phyloP scores from a whole-genome alignment of 2,888 invertebrate genomes.

The Eupithecia tripunctaria region DNA sequence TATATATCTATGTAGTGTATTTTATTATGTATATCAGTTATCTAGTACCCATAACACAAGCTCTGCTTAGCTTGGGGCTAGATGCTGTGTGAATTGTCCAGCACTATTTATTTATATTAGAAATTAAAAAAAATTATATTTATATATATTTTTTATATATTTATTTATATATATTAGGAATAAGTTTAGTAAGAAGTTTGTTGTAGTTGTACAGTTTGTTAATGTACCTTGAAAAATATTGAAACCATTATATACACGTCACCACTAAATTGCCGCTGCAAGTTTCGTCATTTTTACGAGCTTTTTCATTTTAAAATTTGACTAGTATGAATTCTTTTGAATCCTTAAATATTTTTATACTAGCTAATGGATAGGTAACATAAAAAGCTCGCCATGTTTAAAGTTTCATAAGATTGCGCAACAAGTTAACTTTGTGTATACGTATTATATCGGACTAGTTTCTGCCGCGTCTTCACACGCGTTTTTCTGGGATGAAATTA shows the following conservation, averaged over 20 bases:
- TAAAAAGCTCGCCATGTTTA: neutral
- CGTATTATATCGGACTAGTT: neutral
- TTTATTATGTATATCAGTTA: too few relatives aligned
- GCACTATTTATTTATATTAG: too few relatives aligned
- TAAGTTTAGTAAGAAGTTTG: too few relatives aligned
- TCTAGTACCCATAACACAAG: too few relatives aligned
- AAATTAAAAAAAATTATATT: too few relatives aligned
- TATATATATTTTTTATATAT: too few relatives aligned
- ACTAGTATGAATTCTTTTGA: neutral
- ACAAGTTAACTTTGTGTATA: neutral
- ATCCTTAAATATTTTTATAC: neutral
- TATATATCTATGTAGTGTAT: too few relatives aligned
- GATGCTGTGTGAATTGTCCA: too few relatives aligned
- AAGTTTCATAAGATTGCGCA: constrained; percentile 1
- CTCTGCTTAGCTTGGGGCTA: too few relatives aligned
- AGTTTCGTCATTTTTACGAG: neutral
- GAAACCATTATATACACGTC: neutral
- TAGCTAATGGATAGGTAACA: neutral
- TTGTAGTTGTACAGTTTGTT: too few relatives aligned
- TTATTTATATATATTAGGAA: too few relatives aligned
- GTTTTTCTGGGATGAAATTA: neutral
- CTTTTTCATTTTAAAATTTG: neutral
- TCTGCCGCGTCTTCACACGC: neutral
- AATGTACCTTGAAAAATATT: neutral
- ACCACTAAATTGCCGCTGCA: neutral